Base-by-base conservation (phyloP, 1,140 invertebrate genomes). In the Bombus waltoni region DNA sequence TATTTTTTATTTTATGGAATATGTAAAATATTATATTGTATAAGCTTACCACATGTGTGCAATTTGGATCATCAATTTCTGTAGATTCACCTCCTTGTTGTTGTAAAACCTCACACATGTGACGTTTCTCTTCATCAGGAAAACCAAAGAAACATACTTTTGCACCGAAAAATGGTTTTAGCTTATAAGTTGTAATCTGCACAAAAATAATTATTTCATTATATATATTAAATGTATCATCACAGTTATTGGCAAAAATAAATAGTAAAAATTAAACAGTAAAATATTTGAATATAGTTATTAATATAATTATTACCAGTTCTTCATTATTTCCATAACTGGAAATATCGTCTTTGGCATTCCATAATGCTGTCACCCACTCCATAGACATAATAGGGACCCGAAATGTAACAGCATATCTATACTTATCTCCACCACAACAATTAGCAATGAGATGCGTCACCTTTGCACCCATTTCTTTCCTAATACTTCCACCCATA, bases 401-500 rank as follows among this genome's bases (percentile, higher is more conserved):
- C 38, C 97, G 97, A 94, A 99, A 98, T 80, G 97, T 97, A 62
- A 98, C 97, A 74, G 99, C 98, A 94, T 98, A 98, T 89, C 96
- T 96, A 93, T 96, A 97, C 96, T 99, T 99, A 91, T 98, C 97
- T 85, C 98, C 98, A 68, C 97, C 97, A 91, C 97, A 97, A 92
- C 96, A 96, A 91, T 97, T 98, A 75, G 98, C 98, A 89, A 99
- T 98, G 66, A 99, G 96, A 96, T 99, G 98, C 73, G 98, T 99
- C 82, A 98, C 97, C 93, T 98, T 98, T 35, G 96, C 96, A 81
- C 97, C 97, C 96, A 98, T 97, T 90, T 99, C 98, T 95, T 98
- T 98, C 74, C 98, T 96, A 89, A 99, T 97, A 91, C 98, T 98
- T 32, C 98, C 98, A 87, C 98, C 98, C 98, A 99, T 99, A 93